Percentiles rank a stretch among this genome's conserved stretches.
Evolutionary conservation across 2,888 invertebrate genomes (phyloP).

Genomic region (Kuschelorhynchus macadamiae): DNA sequence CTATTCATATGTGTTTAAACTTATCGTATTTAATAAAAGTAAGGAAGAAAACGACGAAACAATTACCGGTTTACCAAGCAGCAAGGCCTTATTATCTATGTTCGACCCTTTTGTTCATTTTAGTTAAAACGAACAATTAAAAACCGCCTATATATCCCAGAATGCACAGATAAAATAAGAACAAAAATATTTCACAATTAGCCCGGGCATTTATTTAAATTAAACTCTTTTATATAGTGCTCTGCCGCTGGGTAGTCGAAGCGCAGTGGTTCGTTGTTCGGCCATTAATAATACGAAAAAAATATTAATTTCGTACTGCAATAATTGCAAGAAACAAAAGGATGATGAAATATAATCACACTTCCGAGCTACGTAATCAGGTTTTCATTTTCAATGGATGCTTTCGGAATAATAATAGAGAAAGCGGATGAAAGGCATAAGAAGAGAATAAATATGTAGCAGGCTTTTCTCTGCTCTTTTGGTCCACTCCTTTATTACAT

Average conservation of each 20-base stretch:
- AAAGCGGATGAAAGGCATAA: slow-evolving; percentile 48
- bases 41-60: too few species aligned
- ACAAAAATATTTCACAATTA: slow-evolving; percentile 26
- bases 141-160: background rate
- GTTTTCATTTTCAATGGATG: slow-evolving; percentile 55
- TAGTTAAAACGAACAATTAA: background rate
- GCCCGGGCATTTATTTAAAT: slow-evolving; percentile 23
- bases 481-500: slow-evolving; percentile 42
- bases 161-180: slow-evolving; percentile 18
- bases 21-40: too few species aligned
- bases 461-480: slow-evolving; percentile 37
- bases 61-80: too few species aligned
- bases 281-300: background rate
- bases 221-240: background rate
- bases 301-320: slow-evolving; percentile 49
- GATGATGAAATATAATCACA: slow-evolving; percentile 55
- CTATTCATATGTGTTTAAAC: too few species aligned
- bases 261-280: background rate
- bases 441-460: slow-evolving; percentile 49
- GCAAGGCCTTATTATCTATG: too few species aligned
- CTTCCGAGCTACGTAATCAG: slow-evolving; percentile 57
- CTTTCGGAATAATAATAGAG: slow-evolving; percentile 55
- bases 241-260: too few species aligned
- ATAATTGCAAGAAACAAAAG: slow-evolving; percentile 56
- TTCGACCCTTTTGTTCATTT: background rate